phyloP scores from a whole-genome alignment of 30 jellyfish, hydroid and myxozoan genomes.

The Aurelia aurita region DNA sequence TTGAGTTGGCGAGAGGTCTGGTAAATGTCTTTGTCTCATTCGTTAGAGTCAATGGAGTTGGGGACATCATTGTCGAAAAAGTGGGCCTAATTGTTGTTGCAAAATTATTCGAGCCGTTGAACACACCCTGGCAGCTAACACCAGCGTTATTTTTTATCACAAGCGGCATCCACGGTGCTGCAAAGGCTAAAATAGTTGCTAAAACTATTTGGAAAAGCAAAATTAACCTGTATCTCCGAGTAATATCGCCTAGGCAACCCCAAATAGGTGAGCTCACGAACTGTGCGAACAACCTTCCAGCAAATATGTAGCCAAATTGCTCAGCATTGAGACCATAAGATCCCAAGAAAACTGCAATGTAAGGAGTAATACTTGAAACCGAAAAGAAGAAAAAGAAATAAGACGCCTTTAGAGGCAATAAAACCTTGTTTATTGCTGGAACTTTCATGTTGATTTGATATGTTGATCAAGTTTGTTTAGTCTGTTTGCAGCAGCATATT shows the following conservation, averaged over 20 bases:
- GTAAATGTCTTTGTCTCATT: no score
- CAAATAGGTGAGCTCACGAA: slow-evolving; percentile 49
- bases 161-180: slow-evolving; percentile 69
- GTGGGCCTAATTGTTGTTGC: no score
- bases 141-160: background rate
- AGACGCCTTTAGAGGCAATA: slow-evolving; percentile 52
- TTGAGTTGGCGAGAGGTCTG: no score
- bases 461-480: no score
- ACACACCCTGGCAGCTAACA: no score
- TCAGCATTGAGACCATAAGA: slow-evolving; percentile 64
- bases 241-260: slow-evolving; percentile 66
- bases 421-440: slow-evolving; percentile 7
- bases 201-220: slow-evolving; percentile 19
- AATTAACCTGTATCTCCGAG: slow-evolving; percentile 18
- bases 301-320: slow-evolving; percentile 63
- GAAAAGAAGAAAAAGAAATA: slow-evolving; percentile 48
- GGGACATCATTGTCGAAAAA: no score
- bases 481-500: background rate
- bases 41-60: no score
- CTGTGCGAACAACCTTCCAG: slow-evolving; percentile 58
- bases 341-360: slow-evolving; percentile 39
- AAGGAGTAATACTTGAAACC: slow-evolving; percentile 45
- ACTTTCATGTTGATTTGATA: background rate
- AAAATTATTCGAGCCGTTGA: no score
- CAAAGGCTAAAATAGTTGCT: slow-evolving; percentile 10